Percentiles rank a stretch among this genome's conserved stretches.
These are phyloP conservation scores for Mormyrops boulengeri DNA, from an alignment of 2,797 vertebrate species.

Conservation along the genomic window DNA sequence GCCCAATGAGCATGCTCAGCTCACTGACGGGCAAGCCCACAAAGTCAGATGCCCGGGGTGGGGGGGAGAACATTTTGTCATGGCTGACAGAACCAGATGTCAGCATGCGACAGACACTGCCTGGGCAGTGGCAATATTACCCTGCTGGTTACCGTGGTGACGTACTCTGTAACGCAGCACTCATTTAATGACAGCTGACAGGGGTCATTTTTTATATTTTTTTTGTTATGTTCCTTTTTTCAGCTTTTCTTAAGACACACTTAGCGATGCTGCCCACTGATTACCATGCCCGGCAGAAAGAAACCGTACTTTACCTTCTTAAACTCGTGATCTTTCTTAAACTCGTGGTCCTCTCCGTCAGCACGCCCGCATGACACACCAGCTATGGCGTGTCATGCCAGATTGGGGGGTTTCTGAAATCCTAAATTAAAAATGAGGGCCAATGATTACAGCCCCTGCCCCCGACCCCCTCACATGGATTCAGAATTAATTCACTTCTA, in stretches of 20 bases:
- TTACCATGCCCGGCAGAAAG: not conserved
- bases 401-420: not conserved
- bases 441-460: not conserved
- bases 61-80: constrained; percentile 18
- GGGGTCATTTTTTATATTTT: too few species aligned
- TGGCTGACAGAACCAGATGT: not conserved
- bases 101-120: constrained; percentile 14
- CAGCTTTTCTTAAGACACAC: not conserved
- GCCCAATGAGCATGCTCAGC: constrained; percentile 35
- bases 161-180: not conserved
- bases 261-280: not conserved
- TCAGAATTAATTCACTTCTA: not conserved
- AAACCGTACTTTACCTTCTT: not conserved
- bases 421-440: constrained; percentile 2
- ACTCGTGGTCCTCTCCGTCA: not conserved
- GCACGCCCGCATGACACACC: too few species aligned
- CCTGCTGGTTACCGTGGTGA: constrained; percentile 14
- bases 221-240: not conserved
- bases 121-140: constrained; percentile 20
- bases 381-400: not conserved
- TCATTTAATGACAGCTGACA: not conserved
- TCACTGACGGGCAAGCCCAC: not conserved
- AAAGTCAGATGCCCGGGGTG: not conserved
- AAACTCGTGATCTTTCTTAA: not conserved
- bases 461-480: not conserved